Evolutionary conservation across 2,888 invertebrate species (phyloP), one percentile per base, ranked within the genome.

Genomic region (Noctua pronuba): DNA sequence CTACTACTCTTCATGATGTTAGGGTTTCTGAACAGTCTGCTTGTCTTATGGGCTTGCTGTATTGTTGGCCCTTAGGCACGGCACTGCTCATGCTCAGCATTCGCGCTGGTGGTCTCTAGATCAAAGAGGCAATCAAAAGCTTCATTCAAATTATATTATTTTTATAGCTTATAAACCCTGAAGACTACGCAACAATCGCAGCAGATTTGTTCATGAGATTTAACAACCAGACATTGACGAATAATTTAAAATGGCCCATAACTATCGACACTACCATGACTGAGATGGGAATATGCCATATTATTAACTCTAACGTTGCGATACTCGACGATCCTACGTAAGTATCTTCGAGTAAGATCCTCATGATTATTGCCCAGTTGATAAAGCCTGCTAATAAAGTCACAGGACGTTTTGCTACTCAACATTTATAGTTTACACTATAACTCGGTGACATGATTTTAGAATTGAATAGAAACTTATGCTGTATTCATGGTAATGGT

Each of bases 211-310:
- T 94, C 86, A 92, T 89, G 73, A 90, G 84, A 73, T 93, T 95
- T 60, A 85, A 91, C 52, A 91, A 91, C 75, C 82, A 86, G 1
- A 89, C 90, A 4, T 74, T 96, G n/a, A 90, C 92, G 0, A 94
- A 94, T 16, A 93, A 91, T 65, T 90, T 90, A 18, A 89, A 94
- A 66, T 92, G 95, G 91, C 95, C 96, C 71, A 93, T 97, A 80
- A 91, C 93, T 38, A 91, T 98, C 44, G 96, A 97, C 75, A 93
- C 96, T 77, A 97, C 97, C 0, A 97, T 98, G 92, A 97, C 98
- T 0, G 98, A 98, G 92, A 96, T 97, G 94, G 98, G 98, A 52
- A 97, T 98, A 94, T 98, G 98, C 88, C 97, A 98, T 91, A 96
- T 97, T 35, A 97, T 98, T 87, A 98, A 98, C 90, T 98, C 98